Evolutionary conservation across 2,113 vertebrate species (phyloP).

Genomic region (Pseudorasbora parva): DNA sequence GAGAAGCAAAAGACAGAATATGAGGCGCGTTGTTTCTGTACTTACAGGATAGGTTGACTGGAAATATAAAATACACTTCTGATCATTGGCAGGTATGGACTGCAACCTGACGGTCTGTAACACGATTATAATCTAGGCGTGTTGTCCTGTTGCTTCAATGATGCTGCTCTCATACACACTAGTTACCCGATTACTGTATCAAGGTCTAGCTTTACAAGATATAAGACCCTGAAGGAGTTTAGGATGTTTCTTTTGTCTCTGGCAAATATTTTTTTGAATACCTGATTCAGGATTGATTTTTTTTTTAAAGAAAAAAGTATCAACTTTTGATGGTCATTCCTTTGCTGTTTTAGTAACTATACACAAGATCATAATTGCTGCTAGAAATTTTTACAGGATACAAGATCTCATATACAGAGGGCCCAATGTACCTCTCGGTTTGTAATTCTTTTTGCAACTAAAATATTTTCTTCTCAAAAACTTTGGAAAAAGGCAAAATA

Average conservation of each 20-base stretch:
- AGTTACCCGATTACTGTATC: neutral
- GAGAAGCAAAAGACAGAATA: neutral
- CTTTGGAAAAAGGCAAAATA: neutral
- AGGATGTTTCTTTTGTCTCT: no score
- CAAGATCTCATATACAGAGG: neutral
- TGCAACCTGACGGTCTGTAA: neutral
- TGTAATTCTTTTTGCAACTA: neutral
- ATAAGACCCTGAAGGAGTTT: slow-evolving; percentile 3
- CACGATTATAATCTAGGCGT: neutral
- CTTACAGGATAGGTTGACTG: slow-evolving; percentile 16
- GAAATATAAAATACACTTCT: neutral
- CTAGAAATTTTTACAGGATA: slow-evolving; percentile 20
- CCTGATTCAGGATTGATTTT: neutral
- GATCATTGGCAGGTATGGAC: neutral
- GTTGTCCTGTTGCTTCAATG: slow-evolving; percentile 9
- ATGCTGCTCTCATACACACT: slow-evolving; percentile 26
- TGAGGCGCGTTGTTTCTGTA: neutral
- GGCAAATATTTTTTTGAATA: neutral
- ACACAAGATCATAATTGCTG: slow-evolving; percentile 13
- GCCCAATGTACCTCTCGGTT: neutral
- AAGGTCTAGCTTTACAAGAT: slow-evolving; percentile 13
- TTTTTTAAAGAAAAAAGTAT: neutral
- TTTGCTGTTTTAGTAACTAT: slow-evolving; percentile 10
- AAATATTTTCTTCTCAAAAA: neutral
- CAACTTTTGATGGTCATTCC: slow-evolving; percentile 30